A percentile compares a stretch with the other conserved stretches of the same genome.
Evolutionary conservation across 2,888 invertebrate species (phyloP).

Genomic region (Epistrophe eligans): DNA sequence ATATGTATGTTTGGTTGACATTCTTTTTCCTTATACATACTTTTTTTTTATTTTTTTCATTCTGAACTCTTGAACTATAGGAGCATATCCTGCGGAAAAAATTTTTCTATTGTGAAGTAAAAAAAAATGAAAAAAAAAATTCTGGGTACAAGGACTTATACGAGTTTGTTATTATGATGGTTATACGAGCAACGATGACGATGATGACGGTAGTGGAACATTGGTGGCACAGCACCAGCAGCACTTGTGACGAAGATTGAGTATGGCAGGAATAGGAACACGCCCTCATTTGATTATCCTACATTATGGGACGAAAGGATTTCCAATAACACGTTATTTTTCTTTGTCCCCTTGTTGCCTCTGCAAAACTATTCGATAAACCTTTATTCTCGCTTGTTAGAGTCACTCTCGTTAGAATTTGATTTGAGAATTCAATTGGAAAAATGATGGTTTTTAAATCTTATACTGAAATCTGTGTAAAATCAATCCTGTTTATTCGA

Average conservation of each 20-base stretch:
- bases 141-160: slow-evolving; percentile 35
- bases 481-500: slow-evolving; percentile 27
- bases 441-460: slow-evolving; percentile 30
- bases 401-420: slow-evolving; percentile 35
- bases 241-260: slow-evolving; percentile 59
- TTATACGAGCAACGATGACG: slow-evolving; percentile 19
- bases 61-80: slow-evolving; percentile 48
- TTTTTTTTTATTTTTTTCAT: neutral
- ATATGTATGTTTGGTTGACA: slow-evolving; percentile 27
- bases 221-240: slow-evolving; percentile 31
- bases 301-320: slow-evolving; percentile 59
- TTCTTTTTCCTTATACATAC: neutral
- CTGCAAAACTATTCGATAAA: slow-evolving; percentile 12
- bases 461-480: slow-evolving; percentile 18
- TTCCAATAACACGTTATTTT: slow-evolving; percentile 58
- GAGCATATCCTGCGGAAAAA: slow-evolving; percentile 55
- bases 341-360: neutral
- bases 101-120: slow-evolving; percentile 25
- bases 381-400: slow-evolving; percentile 18
- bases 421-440: slow-evolving; percentile 49
- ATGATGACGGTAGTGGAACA: slow-evolving; percentile 25
- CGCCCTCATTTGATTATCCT: slow-evolving; percentile 68
- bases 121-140: slow-evolving; percentile 8
- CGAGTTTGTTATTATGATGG: slow-evolving; percentile 54
- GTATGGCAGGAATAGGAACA: slow-evolving; percentile 62